Base-by-base conservation (phyloP, 2,797 vertebrate species). In the Mus minutoides region DNA sequence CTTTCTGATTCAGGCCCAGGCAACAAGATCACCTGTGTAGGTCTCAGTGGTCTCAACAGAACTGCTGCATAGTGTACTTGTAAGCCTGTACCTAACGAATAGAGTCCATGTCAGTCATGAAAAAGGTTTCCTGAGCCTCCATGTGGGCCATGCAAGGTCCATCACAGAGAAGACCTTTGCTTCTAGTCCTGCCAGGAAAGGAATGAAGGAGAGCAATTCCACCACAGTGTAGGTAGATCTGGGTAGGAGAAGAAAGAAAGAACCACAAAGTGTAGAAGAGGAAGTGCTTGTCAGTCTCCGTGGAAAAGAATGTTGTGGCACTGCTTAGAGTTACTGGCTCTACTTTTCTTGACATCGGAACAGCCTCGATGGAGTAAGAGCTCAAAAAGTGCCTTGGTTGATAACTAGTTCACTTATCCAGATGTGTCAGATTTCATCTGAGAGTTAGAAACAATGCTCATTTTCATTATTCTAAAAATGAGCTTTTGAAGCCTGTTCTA, bases 391-490 rank as follows among this genome's bases (percentile, higher is more conserved):
- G 31, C 21, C 31, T 73, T 64, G 78, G 37, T 84, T 92, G 86
- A 88, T 92, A 71, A 62, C 1, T 7, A 46, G 49, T 43, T 62
- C 91, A 82, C 4, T 52, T n/a, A 56, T 46, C 22, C 22, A 52
- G 88, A 92, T 13, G n/a, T 77, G 52, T 37, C 3, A 85, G 52
- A 37, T 56, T 75, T 88, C n/a, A 92, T 19, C 2, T 12, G 62
- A 77, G 67, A 90, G 49, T 90, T 69, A 83, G 78, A 91, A 91
- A 79, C 37, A 80, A n/a, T 34, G 13, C 73, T 94, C 16, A 49
- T 16, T 54, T 64, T 76, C 4, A 31, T 46, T 83, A 54, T 93
- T 93, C 90, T 91, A 88, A 54, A 94, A 62, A 82, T 60, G 88
- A 69, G 13, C 24, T 49, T 93, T 91, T 85, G 24, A 91, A 78